These are phyloP conservation scores for Cryptophagus acutangulus DNA, from an alignment of 2,888 invertebrate genomes.

Conservation along the genomic window DNA sequence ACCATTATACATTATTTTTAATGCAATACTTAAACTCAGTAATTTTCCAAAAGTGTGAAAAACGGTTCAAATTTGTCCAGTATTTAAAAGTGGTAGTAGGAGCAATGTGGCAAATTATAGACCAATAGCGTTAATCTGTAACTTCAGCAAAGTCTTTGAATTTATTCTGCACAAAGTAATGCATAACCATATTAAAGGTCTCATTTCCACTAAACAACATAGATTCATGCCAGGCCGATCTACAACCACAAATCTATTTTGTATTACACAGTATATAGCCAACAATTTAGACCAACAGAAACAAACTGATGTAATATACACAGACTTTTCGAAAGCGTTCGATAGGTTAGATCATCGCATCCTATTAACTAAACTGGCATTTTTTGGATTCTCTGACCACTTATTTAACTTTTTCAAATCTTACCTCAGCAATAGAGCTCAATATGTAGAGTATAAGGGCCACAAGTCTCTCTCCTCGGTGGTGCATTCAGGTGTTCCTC, in stretches of 20 bases:
- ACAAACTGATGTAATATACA: background rate
- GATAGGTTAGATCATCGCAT: background rate
- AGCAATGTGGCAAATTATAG: background rate
- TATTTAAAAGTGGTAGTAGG: background rate
- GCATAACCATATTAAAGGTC: background rate
- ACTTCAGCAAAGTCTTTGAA: slow-evolving; percentile 2
- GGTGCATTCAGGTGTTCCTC: background rate
- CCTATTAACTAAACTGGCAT: background rate
- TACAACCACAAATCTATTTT: background rate
- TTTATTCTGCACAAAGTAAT: background rate
- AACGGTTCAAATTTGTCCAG: background rate
- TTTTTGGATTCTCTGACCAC: background rate
- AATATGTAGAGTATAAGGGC: background rate
- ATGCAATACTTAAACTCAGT: background rate
- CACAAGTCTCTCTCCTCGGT: background rate
- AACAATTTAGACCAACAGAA: background rate
- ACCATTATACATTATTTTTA: background rate
- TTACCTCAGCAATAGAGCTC: background rate
- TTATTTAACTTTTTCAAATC: background rate
- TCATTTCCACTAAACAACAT: background rate
- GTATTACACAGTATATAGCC: slow-evolving; percentile 1
- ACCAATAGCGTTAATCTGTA: background rate
- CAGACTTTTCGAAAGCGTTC: background rate
- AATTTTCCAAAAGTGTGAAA: background rate
- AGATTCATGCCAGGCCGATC: background rate